Conservation (phyloP, 2,888 invertebrate species). For the Machimus rusticus region DNA sequence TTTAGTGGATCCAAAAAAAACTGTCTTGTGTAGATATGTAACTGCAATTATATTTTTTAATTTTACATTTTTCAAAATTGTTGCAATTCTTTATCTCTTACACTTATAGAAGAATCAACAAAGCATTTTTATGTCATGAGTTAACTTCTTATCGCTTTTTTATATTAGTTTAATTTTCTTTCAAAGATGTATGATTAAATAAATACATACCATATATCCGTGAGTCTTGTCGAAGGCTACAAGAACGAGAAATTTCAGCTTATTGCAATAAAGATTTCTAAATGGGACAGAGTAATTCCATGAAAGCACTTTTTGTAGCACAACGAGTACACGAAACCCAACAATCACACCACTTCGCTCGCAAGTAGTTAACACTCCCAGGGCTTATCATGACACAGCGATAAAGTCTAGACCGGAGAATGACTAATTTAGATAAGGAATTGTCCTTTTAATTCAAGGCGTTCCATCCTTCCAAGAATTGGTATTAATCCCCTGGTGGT, state of each 20-base stretch:
- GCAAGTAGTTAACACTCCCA: background rate
- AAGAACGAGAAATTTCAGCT: background rate
- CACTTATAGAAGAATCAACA: too few relatives aligned
- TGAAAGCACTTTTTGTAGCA: background rate
- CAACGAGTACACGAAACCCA: background rate
- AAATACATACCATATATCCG: too few relatives aligned
- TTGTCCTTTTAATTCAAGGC: background rate
- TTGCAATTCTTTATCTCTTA: too few relatives aligned
- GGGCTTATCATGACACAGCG: background rate
- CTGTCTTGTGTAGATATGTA: too few relatives aligned
- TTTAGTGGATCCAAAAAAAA: too few relatives aligned
- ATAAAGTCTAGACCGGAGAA: background rate
- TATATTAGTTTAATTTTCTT: background rate
- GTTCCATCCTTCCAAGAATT: background rate
- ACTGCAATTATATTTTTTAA: too few relatives aligned
- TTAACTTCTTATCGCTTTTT: background rate
- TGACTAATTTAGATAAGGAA: background rate
- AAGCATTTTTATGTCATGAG: too few relatives aligned
- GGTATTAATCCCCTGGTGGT: background rate
- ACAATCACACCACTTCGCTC: background rate
- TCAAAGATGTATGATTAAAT: background rate
- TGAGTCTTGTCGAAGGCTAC: background rate
- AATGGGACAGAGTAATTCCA: background rate
- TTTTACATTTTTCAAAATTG: too few relatives aligned
- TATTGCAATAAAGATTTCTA: background rate